Evolutionary conservation across 2,888 invertebrate genomes (phyloP).

Genomic region (Anoplius nigerrimus): DNA sequence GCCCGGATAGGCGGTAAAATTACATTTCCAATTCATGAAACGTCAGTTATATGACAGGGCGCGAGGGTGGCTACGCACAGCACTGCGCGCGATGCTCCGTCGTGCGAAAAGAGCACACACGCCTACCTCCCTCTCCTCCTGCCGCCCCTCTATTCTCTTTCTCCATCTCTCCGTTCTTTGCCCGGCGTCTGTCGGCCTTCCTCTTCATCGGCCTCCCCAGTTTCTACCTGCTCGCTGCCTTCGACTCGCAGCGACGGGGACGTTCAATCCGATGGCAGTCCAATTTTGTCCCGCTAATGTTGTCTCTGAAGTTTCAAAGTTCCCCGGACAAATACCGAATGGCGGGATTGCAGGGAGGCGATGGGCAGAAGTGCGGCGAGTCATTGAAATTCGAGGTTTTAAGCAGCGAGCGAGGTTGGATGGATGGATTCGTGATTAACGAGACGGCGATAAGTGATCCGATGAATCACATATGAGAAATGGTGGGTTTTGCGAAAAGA

Average conservation of each 20-base stretch:
- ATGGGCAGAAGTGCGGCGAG: too few relatives aligned
- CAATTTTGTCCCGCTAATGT: constrained; percentile 37
- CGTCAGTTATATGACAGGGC: constrained; percentile 66
- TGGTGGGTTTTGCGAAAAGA: too few relatives aligned
- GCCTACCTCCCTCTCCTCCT: constrained; percentile 33
- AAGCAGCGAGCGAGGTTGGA: too few relatives aligned
- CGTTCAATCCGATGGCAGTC: constrained; percentile 40
- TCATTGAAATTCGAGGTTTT: too few relatives aligned
- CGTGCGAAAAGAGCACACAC: constrained; percentile 49
- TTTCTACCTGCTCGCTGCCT: background rate
- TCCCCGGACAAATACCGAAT: background rate
- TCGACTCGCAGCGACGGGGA: constrained; percentile 28
- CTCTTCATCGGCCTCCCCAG: background rate
- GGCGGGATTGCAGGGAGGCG: background rate
- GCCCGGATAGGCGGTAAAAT: constrained; percentile 63
- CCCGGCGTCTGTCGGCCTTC: background rate
- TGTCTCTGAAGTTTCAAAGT: constrained; percentile 19
- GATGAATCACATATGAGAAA: too few relatives aligned
- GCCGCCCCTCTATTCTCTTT: background rate
- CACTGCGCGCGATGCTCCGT: constrained; percentile 28
- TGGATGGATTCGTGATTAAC: too few relatives aligned
- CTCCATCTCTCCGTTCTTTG: background rate
- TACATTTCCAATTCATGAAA: constrained; percentile 75
- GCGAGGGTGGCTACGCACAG: constrained; percentile 44
- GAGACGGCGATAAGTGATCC: too few relatives aligned